Conservation (phyloP, 2,797 vertebrate species). For the Furcifer pardalis region DNA sequence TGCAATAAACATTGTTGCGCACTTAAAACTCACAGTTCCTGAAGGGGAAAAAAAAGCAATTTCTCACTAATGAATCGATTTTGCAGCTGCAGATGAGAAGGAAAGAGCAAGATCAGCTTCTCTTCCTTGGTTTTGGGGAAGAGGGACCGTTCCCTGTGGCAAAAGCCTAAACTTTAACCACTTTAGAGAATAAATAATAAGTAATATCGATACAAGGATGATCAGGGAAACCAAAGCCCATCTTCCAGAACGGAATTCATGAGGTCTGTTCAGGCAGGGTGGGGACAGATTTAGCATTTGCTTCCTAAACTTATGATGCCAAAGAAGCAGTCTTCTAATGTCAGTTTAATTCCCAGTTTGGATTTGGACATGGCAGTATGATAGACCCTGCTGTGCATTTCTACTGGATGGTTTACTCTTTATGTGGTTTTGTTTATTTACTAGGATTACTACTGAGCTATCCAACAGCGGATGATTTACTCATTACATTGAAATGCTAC, state of each 20-base stretch:
- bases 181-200: background rate
- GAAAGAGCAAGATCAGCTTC: background rate
- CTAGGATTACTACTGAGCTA: no score
- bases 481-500: no score
- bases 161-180: no score
- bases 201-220: background rate
- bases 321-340: no score
- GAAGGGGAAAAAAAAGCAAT: background rate
- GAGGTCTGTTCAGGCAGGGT: background rate
- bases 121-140: no score
- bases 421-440: background rate
- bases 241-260: background rate
- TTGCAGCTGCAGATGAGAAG: no score
- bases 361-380: background rate
- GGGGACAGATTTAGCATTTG: no score
- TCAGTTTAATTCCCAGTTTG: background rate
- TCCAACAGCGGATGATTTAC: no score
- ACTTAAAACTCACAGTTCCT: no score
- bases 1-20: background rate
- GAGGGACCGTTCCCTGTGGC: background rate
- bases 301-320: background rate
- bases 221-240: background rate
- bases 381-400: no score
- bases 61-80: background rate
- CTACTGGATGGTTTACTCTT: background rate